Evolutionary conservation across 2,888 invertebrate genomes (phyloP).

Genomic region (Troilus luridus): DNA sequence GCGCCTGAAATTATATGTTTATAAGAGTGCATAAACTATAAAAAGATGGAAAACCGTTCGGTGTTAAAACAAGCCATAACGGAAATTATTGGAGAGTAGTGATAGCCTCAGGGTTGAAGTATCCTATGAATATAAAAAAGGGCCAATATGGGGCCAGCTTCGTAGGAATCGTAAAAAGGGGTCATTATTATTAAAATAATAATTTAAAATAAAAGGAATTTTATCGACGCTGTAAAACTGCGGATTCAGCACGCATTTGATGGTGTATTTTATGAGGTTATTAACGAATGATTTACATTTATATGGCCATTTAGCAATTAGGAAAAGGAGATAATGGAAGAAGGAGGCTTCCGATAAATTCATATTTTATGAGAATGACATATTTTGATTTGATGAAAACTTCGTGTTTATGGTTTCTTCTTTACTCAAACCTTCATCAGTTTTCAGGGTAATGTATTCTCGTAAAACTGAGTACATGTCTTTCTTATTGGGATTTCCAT

Average conservation of each 20-base stretch:
- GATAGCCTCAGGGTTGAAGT: slow-evolving; percentile 10
- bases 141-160: slow-evolving; percentile 42
- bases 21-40: neutral
- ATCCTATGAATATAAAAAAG: slow-evolving; percentile 54
- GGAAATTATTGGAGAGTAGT: slow-evolving; percentile 10
- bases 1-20: neutral
- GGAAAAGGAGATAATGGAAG: neutral
- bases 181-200: slow-evolving; percentile 56
- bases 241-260: slow-evolving; percentile 3
- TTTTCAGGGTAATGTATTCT: no score
- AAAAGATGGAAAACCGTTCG: slow-evolving; percentile 31
- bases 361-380: neutral
- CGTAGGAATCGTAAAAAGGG: slow-evolving; percentile 15
- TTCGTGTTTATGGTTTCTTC: neutral
- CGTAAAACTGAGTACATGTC: no score
- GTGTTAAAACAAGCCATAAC: slow-evolving; percentile 45
- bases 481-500: no score
- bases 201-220: slow-evolving; percentile 52
- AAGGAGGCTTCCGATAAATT: neutral
- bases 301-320: slow-evolving; percentile 42
- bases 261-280: slow-evolving; percentile 24
- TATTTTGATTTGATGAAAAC: neutral
- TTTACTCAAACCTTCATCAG: no score
- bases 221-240: slow-evolving; percentile 49
- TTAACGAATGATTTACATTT: slow-evolving; percentile 41